Conservation (phyloP, 2,888 invertebrate genomes). For the Aphidoletes aphidimyza region DNA sequence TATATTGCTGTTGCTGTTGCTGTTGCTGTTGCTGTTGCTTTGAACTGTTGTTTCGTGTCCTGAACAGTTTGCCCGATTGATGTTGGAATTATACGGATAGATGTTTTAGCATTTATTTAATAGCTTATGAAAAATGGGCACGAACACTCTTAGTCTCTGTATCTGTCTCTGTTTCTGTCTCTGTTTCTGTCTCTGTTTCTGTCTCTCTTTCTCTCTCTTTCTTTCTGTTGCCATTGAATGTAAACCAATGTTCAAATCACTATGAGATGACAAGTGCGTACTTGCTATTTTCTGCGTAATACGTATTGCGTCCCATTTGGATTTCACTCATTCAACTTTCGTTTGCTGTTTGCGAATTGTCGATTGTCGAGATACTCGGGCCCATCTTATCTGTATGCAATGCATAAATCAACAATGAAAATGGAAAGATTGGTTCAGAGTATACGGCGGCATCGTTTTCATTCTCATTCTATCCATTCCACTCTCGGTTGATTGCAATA, state of each 20-base stretch:
- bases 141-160: background rate
- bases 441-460: background rate
- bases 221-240: too few relatives aligned
- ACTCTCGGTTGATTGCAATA: background rate
- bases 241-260: too few relatives aligned
- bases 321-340: background rate
- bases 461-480: background rate
- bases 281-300: constrained; percentile 10
- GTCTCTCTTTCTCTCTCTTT: too few relatives aligned
- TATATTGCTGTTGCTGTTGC: background rate
- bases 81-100: constrained; percentile 38
- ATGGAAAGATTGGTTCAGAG: constrained; percentile 34
- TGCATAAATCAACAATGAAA: constrained; percentile 27
- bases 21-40: background rate
- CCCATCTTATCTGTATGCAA: constrained; percentile 34
- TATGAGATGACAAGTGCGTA: constrained; percentile 19
- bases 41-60: background rate
- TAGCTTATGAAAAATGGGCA: constrained; percentile 14
- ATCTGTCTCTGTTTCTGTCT: too few relatives aligned
- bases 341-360: background rate
- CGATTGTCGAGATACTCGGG: background rate
- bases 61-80: background rate
- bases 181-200: too few relatives aligned
- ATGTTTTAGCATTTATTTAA: constrained; percentile 40
- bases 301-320: too few relatives aligned